phyloP scores from a whole-genome alignment of 2,113 vertebrate genomes.

The Rhinichthys klamathensis region DNA sequence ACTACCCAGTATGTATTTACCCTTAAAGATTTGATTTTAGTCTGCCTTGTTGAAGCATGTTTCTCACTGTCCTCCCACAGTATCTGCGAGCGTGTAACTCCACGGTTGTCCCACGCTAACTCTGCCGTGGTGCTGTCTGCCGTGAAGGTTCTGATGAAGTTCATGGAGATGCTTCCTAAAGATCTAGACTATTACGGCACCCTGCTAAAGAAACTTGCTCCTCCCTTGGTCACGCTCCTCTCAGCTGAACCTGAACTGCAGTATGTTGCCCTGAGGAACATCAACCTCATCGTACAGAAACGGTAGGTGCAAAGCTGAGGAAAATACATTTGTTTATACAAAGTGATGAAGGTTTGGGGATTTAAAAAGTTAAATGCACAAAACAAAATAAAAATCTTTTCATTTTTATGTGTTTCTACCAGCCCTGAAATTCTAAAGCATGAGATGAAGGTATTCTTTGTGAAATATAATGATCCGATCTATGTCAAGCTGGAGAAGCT shows the following conservation, averaged over 20 bases:
- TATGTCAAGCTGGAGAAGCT: conserved; percentile 98
- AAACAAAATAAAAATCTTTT: neutral
- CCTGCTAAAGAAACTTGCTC: conserved; percentile 95
- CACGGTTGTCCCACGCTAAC: conserved; percentile 95
- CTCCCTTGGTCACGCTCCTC: conserved; percentile 92
- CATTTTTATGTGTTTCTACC: neutral
- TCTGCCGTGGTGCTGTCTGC: conserved; percentile 96
- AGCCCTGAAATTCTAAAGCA: conserved; percentile 98
- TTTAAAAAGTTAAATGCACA: neutral
- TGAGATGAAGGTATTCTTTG: conserved; percentile 99
- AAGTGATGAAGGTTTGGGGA: neutral
- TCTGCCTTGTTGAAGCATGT: neutral
- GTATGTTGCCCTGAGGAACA: conserved; percentile 97
- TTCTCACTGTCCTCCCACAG: conserved; percentile 66
- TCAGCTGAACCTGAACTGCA: conserved; percentile 96
- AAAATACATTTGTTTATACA: neutral
- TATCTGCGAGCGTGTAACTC: conserved; percentile 96
- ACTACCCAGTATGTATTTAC: neutral
- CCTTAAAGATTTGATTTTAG: neutral
- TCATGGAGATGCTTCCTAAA: conserved; percentile 98
- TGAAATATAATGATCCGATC: conserved; percentile 99
- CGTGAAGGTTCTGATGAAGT: conserved; percentile 98
- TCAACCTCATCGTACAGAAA: conserved; percentile 99
- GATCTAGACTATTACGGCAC: conserved; percentile 97
- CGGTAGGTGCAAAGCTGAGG: conserved; percentile 75